Conservation (phyloP, 30 jellyfish, hydroid and myxozoan species). For the Turritopsis rubra region DNA sequence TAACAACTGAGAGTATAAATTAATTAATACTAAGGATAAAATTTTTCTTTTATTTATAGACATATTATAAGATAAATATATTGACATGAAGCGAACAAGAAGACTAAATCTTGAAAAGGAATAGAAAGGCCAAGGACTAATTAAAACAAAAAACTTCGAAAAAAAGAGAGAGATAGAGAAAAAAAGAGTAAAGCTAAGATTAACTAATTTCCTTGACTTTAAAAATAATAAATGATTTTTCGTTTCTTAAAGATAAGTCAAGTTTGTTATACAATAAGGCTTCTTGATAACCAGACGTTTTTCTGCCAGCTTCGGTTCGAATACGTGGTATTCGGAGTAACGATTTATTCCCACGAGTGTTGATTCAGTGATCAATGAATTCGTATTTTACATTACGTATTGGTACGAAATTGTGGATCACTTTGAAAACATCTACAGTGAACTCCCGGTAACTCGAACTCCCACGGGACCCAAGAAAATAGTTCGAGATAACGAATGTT, state of each 20-base stretch:
- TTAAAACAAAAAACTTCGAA: neutral
- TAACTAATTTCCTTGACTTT: neutral
- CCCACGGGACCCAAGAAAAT: too few relatives aligned
- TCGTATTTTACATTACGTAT: slow-evolving; percentile 17
- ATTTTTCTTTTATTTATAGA: too few relatives aligned
- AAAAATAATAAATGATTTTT: neutral
- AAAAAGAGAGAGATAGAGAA: neutral
- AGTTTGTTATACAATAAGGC: neutral
- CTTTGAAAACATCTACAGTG: slow-evolving; percentile 50
- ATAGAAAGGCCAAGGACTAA: neutral
- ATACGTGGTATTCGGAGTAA: slow-evolving; percentile 1
- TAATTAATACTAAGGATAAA: neutral
- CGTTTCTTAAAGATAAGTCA: neutral
- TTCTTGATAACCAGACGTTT: neutral
- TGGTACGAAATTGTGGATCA: slow-evolving; percentile 34
- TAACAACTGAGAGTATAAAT: neutral
- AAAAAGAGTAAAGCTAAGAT: neutral
- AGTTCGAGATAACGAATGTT: too few relatives aligned
- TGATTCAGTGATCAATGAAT: slow-evolving; percentile 19
- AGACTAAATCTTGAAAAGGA: too few relatives aligned
- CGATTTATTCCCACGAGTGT: slow-evolving; percentile 37
- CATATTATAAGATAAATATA: too few relatives aligned
- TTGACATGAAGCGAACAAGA: too few relatives aligned
- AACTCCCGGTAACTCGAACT: slow-evolving; percentile 27
- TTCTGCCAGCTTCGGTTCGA: neutral